Conservation (phyloP, 2,113 vertebrate species). For the Ptyas mucosa region DNA sequence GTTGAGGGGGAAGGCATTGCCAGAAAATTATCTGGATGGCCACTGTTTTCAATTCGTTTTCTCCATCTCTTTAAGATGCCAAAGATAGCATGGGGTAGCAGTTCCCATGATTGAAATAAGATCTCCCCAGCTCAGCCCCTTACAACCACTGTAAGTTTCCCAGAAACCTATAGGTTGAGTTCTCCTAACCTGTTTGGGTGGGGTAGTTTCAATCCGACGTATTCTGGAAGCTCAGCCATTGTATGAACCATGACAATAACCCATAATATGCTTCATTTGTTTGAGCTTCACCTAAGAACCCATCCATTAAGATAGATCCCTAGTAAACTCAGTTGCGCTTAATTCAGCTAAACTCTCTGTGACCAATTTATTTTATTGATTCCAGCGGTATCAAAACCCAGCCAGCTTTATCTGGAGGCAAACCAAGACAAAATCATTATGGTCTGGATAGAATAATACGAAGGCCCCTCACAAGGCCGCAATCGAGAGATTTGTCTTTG, state of each 20-base stretch:
- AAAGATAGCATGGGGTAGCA: not conserved
- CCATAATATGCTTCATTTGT: not conserved
- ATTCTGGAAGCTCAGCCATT: not conserved
- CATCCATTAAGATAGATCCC: not conserved
- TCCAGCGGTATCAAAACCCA: not conserved
- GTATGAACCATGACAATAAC: not conserved
- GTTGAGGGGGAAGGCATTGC: not conserved
- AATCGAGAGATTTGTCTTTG: not conserved
- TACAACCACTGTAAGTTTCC: not conserved
- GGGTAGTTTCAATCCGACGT: not conserved
- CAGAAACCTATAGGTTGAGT: not conserved
- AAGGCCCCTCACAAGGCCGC: not conserved
- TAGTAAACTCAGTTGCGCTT: not conserved
- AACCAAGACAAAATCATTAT: not conserved
- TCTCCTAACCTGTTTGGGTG: not conserved
- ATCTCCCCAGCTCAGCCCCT: not conserved
- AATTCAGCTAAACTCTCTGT: not conserved
- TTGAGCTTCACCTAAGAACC: not conserved
- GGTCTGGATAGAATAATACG: not conserved
- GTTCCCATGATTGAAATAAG: not conserved
- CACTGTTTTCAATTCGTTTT: not conserved
- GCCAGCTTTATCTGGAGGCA: not conserved
- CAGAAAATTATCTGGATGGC: not conserved
- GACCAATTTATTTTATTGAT: not conserved
- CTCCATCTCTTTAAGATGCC: not conserved